A percentile compares a stretch with the other conserved stretches of the same genome.
Conservation (phyloP, 2,113 vertebrate genomes). For the Bettongia penicillata region DNA sequence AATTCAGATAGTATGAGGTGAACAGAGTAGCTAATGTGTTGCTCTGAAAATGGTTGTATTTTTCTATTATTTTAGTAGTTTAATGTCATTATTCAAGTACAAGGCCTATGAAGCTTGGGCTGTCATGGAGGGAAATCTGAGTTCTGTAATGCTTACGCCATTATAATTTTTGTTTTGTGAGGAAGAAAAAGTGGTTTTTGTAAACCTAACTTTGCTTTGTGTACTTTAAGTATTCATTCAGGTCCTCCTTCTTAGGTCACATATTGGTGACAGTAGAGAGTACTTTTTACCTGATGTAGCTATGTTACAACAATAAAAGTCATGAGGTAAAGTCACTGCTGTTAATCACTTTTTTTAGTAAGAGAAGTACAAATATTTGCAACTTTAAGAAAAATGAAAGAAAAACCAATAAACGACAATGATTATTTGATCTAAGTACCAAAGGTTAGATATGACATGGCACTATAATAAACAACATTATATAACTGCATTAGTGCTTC, state of each 20-base stretch:
- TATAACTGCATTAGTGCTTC: background rate
- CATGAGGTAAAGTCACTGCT: background rate
- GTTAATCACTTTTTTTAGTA: slow-evolving; percentile 20
- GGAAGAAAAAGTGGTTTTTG: slow-evolving; percentile 2
- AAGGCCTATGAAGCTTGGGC: background rate
- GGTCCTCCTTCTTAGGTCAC: background rate
- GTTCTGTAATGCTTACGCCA: background rate
- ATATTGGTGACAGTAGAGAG: slow-evolving; percentile 7
- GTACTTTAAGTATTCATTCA: slow-evolving; percentile 7
- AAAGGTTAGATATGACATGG: rapidly evolving
- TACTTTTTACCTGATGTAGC: background rate
- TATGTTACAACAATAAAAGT: slow-evolving; percentile 66
- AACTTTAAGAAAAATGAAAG: background rate
- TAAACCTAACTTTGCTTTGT: slow-evolving; percentile 36
- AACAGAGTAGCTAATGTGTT: background rate
- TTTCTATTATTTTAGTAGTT: background rate
- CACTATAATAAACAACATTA: rapidly evolving
- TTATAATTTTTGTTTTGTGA: background rate
- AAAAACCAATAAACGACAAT: background rate
- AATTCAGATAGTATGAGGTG: background rate
- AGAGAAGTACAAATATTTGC: background rate
- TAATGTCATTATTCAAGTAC: background rate
- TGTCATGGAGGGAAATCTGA: too few relatives aligned
- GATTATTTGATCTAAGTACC: background rate
- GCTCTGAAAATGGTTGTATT: background rate